Conservation (phyloP, 2,888 invertebrate species). For the Drosophila tripunctata region DNA sequence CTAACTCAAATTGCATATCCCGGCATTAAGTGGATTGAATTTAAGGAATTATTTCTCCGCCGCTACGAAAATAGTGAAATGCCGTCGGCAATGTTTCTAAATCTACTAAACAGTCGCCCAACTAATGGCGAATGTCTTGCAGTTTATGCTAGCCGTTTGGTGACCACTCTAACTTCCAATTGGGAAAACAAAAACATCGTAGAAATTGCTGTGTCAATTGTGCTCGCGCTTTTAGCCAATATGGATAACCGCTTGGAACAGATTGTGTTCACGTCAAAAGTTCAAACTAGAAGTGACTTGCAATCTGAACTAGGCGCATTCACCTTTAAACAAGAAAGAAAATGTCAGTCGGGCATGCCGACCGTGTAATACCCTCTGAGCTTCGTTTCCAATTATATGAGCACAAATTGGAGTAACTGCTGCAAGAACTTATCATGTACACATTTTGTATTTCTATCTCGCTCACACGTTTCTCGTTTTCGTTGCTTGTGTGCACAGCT, state of each 20-base stretch:
- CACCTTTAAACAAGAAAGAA: too few species aligned
- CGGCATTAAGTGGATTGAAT: constrained; percentile 4
- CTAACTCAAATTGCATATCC: background rate
- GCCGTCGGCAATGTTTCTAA: constrained; percentile 2
- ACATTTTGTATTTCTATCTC: too few species aligned
- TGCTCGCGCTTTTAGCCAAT: background rate
- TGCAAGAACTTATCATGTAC: too few species aligned
- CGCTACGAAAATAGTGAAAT: constrained; percentile 15
- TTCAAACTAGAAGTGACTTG: background rate
- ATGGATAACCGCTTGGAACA: background rate
- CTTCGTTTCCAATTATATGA: too few species aligned
- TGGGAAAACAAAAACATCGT: constrained; percentile 4
- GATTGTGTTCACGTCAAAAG: background rate
- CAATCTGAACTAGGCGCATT: background rate
- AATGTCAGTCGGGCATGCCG: too few species aligned
- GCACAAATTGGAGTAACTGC: too few species aligned
- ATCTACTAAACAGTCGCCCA: background rate
- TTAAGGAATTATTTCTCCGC: constrained; percentile 5
- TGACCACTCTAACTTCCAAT: constrained; percentile 6
- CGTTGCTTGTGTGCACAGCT: too few species aligned
- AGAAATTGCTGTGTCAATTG: constrained; percentile 14
- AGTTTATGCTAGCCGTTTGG: background rate
- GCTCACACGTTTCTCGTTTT: too few species aligned
- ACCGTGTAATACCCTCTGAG: too few species aligned
- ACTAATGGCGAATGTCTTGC: background rate